Base-by-base conservation (phyloP, 2,888 invertebrate species). In the Macrosiphum euphorbiae region DNA sequence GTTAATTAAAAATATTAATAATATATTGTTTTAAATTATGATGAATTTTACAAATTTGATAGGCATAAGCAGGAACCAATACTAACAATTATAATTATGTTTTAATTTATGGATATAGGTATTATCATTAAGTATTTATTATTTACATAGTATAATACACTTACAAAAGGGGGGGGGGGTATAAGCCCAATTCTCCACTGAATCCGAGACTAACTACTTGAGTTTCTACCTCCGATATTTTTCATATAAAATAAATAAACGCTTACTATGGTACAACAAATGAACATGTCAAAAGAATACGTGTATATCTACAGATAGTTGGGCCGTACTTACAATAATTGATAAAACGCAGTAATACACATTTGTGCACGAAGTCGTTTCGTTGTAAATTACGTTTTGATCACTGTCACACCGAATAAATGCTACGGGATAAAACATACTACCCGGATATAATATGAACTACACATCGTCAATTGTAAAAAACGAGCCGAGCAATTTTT, bases 281-380 rank as follows among this genome's bases (percentile, higher is more conserved):
- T 89, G 58, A 58, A 44, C 58, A 61, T 44, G 58, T 61, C 58
- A 44, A 89, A 89, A 58, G 8, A 89, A 89, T 89, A 44, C 58
- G 86, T 28, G 55, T 26, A 58, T 78, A 35, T 5, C 20, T 44
- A 44, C 24, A 89, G 10, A 44, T 89, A 61, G 61, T 89, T 89
- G 58, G 58, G 28, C 44, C 16, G 13, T 61, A 58, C 16, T 28
- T 86, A 44, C 11, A 4, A 8, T n/a, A 52, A 90, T 90, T n/a
- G 84, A 84, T 91, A 28, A 84, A 91, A 84, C n/a, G n/a, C n/a
- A 52, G 28, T 55, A 26, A 91, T 91, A 55, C 55, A 84, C n/a
- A n/a, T n/a, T 84, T 41, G 84, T 8, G 47, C 47, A 47, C 47
- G 52, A 90, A 90, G 16, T 67, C 88, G 41, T 41, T 41, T 44